These are phyloP conservation scores for Brachyrhaphis roseni DNA, from an alignment of 2,797 vertebrate genomes.

Conservation along the genomic window DNA sequence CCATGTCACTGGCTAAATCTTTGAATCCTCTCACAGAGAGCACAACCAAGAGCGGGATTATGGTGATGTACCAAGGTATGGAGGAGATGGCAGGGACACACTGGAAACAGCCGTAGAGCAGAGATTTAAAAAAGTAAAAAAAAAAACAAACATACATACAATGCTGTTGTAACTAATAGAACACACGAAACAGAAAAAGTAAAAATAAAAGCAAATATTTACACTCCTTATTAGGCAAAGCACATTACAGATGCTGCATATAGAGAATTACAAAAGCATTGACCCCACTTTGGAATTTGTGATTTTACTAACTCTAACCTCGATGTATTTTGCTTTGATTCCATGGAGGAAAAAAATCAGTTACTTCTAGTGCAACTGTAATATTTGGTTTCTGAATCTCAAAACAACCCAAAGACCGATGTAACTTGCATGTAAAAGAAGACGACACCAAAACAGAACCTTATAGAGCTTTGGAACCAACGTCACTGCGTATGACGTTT, in stretches of 20 bases:
- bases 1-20: constrained; percentile 88
- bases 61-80: constrained; percentile 89
- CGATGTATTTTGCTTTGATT: background rate
- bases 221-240: background rate
- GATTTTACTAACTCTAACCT: background rate
- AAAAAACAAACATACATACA: background rate
- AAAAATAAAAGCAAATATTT: background rate
- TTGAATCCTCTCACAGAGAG: constrained; percentile 84
- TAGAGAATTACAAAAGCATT: background rate
- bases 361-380: background rate
- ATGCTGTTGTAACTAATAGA: background rate
- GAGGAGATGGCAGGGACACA: constrained; percentile 87
- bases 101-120: constrained; percentile 61
- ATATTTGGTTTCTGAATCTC: background rate
- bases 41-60: constrained; percentile 83
- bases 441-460: background rate
- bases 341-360: background rate
- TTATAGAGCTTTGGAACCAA: no score
- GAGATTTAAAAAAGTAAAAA: background rate
- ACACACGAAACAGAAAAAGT: background rate
- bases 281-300: background rate
- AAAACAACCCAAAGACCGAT: background rate
- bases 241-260: background rate
- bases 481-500: no score
- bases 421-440: background rate